Evolutionary conservation across 1,140 invertebrate species (phyloP).

Genomic region (Drosophila simulans): DNA sequence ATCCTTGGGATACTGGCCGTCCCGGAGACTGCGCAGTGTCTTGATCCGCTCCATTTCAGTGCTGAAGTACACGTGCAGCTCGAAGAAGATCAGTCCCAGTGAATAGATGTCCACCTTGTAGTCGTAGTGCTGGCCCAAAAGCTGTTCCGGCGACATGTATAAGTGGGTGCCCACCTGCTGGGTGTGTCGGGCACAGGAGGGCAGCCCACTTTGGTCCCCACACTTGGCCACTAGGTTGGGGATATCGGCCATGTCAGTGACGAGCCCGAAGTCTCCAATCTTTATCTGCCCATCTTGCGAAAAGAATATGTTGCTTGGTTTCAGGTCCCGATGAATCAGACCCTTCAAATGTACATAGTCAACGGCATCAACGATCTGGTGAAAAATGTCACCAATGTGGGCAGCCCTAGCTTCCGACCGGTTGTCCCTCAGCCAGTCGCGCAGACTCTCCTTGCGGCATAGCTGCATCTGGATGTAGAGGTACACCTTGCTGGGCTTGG

Average conservation of each 20-base stretch:
- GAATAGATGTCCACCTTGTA: conserved; percentile 99
- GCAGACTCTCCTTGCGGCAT: conserved; percentile 94
- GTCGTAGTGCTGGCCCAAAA: conserved; percentile 91
- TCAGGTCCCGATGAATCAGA: conserved; percentile 97
- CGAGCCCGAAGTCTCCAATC: conserved; percentile 98
- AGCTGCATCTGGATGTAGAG: conserved; percentile 99
- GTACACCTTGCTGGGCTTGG: conserved; percentile 87
- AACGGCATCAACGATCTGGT: conserved; percentile 96
- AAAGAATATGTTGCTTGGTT: conserved; percentile 99
- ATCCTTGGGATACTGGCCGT: conserved; percentile 89
- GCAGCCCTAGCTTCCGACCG: conserved; percentile 61
- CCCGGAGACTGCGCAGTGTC: conserved; percentile 87
- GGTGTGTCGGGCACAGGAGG: conserved; percentile 85
- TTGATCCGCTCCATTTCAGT: conserved; percentile 95
- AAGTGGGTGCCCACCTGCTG: conserved; percentile 92
- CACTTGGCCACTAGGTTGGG: conserved; percentile 84
- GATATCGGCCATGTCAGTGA: conserved; percentile 92
- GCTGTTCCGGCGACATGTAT: conserved; percentile 99
- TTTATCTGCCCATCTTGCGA: conserved; percentile 95
- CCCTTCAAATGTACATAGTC: conserved; percentile 96
- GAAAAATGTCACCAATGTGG: conserved; percentile 91
- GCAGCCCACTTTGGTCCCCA: conserved; percentile 64
- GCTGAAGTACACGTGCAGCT: conserved; percentile 94
- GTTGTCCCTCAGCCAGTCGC: conserved; percentile 93
- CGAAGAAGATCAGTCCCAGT: conserved; percentile 96